Evolutionary conservation across 2,797 vertebrate genomes (phyloP).

Genomic region (Tokudaia tokunoshimensis): DNA sequence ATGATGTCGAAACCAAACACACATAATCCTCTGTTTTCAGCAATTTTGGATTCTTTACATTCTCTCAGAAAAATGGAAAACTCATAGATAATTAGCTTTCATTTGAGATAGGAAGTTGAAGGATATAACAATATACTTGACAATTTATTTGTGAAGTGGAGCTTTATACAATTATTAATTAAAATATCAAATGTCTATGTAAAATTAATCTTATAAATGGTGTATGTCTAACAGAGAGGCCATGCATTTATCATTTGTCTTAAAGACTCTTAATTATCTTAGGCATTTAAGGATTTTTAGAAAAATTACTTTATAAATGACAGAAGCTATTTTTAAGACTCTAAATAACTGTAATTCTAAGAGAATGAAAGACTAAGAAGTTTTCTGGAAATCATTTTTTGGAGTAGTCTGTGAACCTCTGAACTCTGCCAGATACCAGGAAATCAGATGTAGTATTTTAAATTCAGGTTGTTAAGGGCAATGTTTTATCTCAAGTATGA

Average conservation of each 20-base stretch:
- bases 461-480: background rate
- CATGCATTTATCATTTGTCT: background rate
- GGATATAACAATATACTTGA: background rate
- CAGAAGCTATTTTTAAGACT: background rate
- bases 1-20: background rate
- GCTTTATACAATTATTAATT: background rate
- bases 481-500: background rate
- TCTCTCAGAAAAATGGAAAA: constrained; percentile 13
- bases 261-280: constrained; percentile 27
- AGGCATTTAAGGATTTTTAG: background rate
- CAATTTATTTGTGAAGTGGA: constrained; percentile 46
- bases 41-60: background rate
- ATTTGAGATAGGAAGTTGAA: background rate
- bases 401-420: background rate
- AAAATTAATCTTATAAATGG: constrained; percentile 16
- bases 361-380: background rate
- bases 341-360: background rate
- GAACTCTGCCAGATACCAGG: background rate
- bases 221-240: background rate
- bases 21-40: background rate
- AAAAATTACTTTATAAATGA: background rate
- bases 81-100: background rate
- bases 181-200: background rate
- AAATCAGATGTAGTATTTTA: background rate
- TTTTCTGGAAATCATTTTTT: background rate